Percentiles rank a stretch among this genome's conserved stretches.
Evolutionary conservation across 2,113 vertebrate species (phyloP).

Genomic region (Uria aalge): DNA sequence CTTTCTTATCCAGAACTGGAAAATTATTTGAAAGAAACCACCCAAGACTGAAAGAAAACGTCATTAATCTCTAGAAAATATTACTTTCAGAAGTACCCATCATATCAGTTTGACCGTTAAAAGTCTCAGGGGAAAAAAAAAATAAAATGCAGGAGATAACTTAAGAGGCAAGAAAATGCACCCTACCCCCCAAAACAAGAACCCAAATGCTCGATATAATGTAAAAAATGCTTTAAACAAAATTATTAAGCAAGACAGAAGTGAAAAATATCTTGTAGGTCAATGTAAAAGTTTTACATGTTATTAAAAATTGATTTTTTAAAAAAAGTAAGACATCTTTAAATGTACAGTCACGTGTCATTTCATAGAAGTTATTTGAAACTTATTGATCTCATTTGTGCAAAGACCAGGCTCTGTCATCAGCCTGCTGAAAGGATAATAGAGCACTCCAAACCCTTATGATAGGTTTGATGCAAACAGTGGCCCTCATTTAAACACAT

Average conservation of each 20-base stretch:
- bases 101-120: conserved; percentile 4
- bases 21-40: neutral
- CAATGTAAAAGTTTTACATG: conserved; percentile 69
- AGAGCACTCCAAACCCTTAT: conserved; percentile 73
- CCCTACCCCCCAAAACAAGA: neutral
- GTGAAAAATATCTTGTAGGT: conserved; percentile 39
- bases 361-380: conserved; percentile 76
- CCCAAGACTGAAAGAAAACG: conserved; percentile 30
- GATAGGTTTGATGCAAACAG: conserved; percentile 77
- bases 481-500: conserved; percentile 68
- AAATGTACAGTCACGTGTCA: conserved; percentile 66
- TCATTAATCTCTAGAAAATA: neutral
- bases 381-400: conserved; percentile 80
- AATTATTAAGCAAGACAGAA: conserved; percentile 60
- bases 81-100: neutral
- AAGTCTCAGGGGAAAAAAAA: neutral
- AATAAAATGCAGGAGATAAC: neutral
- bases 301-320: conserved; percentile 76
- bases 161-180: neutral
- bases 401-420: conserved; percentile 67
- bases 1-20: conserved; percentile 6
- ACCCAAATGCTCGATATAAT: conserved; percentile 33
- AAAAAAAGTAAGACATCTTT: conserved; percentile 50
- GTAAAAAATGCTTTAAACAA: conserved; percentile 61
- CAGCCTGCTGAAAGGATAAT: conserved; percentile 80